Evolutionary conservation across 2,888 invertebrate species (phyloP).

Genomic region (Mesoligia furuncula): DNA sequence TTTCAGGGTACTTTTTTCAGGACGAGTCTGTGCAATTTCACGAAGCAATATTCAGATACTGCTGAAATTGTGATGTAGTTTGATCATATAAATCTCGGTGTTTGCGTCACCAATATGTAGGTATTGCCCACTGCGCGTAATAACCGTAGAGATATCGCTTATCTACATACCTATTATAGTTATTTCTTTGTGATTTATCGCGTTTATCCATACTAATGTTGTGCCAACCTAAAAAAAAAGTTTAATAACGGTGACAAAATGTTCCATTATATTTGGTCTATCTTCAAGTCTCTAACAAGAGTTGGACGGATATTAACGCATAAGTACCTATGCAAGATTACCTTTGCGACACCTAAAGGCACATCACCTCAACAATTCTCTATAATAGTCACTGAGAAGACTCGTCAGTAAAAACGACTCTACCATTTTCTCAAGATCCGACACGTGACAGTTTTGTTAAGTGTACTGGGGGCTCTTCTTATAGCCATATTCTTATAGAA

Average conservation of each 20-base stretch:
- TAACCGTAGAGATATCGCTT: constrained; percentile 69
- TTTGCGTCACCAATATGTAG: constrained; percentile 46
- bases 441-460: not conserved
- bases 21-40: not conserved
- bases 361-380: not conserved
- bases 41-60: not conserved
- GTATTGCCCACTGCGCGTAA: constrained; percentile 3
- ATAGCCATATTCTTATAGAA: not conserved
- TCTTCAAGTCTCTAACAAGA: not conserved
- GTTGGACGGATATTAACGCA: too few relatives aligned
- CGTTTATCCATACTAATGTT: constrained; percentile 4
- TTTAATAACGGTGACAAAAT: constrained; percentile 20
- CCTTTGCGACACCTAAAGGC: not conserved
- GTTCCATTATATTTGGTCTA: not conserved
- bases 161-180: constrained; percentile 49
- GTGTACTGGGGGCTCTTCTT: not conserved
- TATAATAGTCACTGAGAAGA: not conserved
- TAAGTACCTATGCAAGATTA: not conserved
- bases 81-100: constrained; percentile 47
- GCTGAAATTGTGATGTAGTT: not conserved
- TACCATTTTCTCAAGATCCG: not conserved
- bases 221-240: constrained; percentile 26
- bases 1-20: constrained; percentile 9
- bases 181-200: constrained; percentile 48
- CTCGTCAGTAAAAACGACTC: too few relatives aligned